phyloP scores from a whole-genome alignment of 2,888 invertebrate species.

The Rhingia rostrata region DNA sequence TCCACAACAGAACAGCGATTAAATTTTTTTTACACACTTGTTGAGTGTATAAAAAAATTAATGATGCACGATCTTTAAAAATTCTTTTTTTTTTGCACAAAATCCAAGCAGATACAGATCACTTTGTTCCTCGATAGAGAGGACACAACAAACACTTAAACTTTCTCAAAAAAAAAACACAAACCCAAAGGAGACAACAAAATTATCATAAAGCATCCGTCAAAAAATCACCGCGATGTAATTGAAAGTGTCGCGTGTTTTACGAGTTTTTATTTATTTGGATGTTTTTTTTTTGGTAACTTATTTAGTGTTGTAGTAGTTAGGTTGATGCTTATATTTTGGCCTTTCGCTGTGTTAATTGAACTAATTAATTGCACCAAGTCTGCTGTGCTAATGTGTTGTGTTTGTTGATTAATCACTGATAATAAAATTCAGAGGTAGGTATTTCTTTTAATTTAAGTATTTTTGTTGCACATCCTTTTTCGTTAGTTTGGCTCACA shows the following conservation, averaged over 20 bases:
- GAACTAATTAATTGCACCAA: slow-evolving; percentile 68
- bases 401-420: slow-evolving; percentile 56
- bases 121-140: slow-evolving; percentile 46
- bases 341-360: slow-evolving; percentile 57
- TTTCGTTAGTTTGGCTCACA: slow-evolving; percentile 34
- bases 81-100: slow-evolving; percentile 37
- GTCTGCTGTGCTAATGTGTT: slow-evolving; percentile 35
- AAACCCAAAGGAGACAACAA: slow-evolving; percentile 38
- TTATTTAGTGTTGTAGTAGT: not conserved
- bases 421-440: slow-evolving; percentile 33
- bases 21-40: slow-evolving; percentile 46
- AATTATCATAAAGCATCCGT: slow-evolving; percentile 53
- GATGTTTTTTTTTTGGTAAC: slow-evolving; percentile 6
- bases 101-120: slow-evolving; percentile 47
- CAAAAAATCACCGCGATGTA: slow-evolving; percentile 64
- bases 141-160: slow-evolving; percentile 38
- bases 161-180: slow-evolving; percentile 45
- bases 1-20: slow-evolving; percentile 62
- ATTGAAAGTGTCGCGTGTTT: slow-evolving; percentile 64
- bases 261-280: slow-evolving; percentile 35
- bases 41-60: slow-evolving; percentile 45
- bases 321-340: slow-evolving; percentile 40
- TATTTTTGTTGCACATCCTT: slow-evolving; percentile 58
- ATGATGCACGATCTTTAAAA: slow-evolving; percentile 56
- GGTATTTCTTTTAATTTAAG: slow-evolving; percentile 8